These are phyloP conservation scores for Seladonia tumulorum DNA, from an alignment of 2,888 invertebrate species.

Conservation along the genomic window DNA sequence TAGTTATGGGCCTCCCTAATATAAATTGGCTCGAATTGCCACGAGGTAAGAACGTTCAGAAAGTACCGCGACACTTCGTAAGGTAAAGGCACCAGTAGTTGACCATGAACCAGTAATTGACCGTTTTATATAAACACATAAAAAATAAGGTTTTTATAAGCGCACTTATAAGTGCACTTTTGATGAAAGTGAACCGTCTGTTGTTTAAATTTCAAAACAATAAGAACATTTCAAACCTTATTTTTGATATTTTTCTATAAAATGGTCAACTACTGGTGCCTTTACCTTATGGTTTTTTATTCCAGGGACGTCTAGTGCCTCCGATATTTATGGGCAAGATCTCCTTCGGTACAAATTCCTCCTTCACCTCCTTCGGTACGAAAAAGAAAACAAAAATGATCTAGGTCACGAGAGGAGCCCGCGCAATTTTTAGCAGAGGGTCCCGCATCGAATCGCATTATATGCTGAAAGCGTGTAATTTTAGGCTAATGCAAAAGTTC, in stretches of 20 bases:
- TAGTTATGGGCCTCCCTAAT: too few relatives aligned
- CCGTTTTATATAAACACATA: too few relatives aligned
- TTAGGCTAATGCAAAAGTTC: slow-evolving; percentile 58
- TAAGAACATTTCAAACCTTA: too few relatives aligned
- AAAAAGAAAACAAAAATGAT: slow-evolving; percentile 11
- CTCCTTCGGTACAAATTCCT: slow-evolving; percentile 14
- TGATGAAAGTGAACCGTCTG: too few relatives aligned
- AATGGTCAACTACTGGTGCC: too few relatives aligned
- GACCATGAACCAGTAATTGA: too few relatives aligned
- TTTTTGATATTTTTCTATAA: too few relatives aligned
- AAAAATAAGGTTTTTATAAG: too few relatives aligned
- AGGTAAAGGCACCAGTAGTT: too few relatives aligned
- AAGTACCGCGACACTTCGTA: slow-evolving; percentile 7
- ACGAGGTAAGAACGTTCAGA: not conserved
- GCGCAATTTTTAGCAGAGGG: slow-evolving; percentile 29
- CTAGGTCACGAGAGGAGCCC: slow-evolving; percentile 17
- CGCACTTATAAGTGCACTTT: too few relatives aligned
- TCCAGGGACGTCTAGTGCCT: not conserved
- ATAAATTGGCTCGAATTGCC: slow-evolving; percentile 1
- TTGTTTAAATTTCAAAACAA: too few relatives aligned
- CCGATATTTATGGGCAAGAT: not conserved
- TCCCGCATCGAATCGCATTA: slow-evolving; percentile 47
- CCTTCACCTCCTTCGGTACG: not conserved
- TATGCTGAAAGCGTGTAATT: slow-evolving; percentile 50
- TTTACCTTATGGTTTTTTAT: not conserved